A percentile compares a stretch with the other conserved stretches of the same genome.
Conservation (phyloP, 2,888 invertebrate species). For the Agonopterix alstromeriana region DNA sequence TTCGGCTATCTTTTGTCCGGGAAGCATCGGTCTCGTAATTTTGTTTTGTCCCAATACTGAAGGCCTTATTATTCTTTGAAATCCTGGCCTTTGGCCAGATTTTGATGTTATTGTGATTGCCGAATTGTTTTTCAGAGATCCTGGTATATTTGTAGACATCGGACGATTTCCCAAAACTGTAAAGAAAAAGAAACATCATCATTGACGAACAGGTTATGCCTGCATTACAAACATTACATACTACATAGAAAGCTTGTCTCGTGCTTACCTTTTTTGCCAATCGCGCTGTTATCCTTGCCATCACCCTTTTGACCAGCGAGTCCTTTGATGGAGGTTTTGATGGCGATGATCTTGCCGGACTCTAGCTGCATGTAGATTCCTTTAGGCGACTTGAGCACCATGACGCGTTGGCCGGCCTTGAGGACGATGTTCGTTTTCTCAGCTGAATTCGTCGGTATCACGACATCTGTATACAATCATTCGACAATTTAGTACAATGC, state of each 20-base stretch:
- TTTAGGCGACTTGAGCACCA: conserved; percentile 95
- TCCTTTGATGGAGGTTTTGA: conserved; percentile 85
- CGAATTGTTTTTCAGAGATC: conserved; percentile 77
- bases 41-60: conserved; percentile 44
- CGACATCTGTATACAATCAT: conserved; percentile 79
- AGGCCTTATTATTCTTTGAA: conserved; percentile 56
- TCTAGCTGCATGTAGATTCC: conserved; percentile 97
- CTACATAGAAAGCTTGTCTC: not conserved
- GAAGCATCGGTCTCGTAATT: conserved; percentile 46
- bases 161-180: conserved; percentile 59
- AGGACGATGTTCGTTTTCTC: conserved; percentile 93
- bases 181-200: conserved; percentile 13
- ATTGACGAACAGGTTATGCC: not conserved
- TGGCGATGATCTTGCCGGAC: conserved; percentile 96
- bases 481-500: too few species aligned
- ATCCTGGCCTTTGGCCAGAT: conserved; percentile 44
- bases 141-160: conserved; percentile 52
- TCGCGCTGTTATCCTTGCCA: conserved; percentile 43
- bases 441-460: conserved; percentile 93
- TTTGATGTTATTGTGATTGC: conserved; percentile 78
- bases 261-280: conserved; percentile 61
- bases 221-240: not conserved
- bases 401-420: conserved; percentile 95
- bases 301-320: conserved; percentile 69
- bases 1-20: conserved; percentile 62